Percentiles rank a stretch among this genome's conserved stretches.
Evolutionary conservation across 1,140 invertebrate genomes (phyloP).

Genomic region (Heliconius congener): DNA sequence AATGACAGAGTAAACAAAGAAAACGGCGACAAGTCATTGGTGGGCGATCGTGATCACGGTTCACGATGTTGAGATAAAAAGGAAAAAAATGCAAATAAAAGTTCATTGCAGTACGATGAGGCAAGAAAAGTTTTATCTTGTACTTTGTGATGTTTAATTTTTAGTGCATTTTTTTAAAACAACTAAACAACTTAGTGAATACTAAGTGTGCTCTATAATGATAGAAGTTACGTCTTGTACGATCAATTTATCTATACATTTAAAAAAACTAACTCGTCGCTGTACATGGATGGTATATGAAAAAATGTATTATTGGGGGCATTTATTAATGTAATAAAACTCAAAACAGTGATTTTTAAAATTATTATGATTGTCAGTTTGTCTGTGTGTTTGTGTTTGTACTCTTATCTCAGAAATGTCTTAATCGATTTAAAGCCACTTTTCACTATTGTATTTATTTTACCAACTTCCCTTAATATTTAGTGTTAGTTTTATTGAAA

Average conservation of each 20-base stretch:
- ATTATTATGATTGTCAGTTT: too few species aligned
- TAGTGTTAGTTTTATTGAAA: too few species aligned
- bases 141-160: conserved; percentile 9
- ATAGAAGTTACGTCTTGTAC: background rate
- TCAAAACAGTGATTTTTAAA: too few species aligned
- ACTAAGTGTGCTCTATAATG: background rate
- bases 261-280: too few species aligned
- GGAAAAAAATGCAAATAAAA: conserved; percentile 3
- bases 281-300: too few species aligned
- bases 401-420: too few species aligned
- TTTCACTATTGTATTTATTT: too few species aligned
- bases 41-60: conserved; percentile 17
- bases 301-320: too few species aligned
- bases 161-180: background rate
- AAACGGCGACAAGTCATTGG: conserved; percentile 12
- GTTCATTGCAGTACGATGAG: conserved; percentile 2
- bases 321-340: too few species aligned
- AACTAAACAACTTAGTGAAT: background rate
- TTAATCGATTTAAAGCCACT: too few species aligned
- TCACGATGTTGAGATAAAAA: background rate
- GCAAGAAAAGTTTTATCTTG: background rate
- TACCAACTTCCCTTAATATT: too few species aligned
- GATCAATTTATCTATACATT: background rate
- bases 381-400: too few species aligned
- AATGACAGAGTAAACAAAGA: conserved; percentile 12